Base-by-base conservation (phyloP, 2,113 vertebrate species). In the Vireo altiloquus region DNA sequence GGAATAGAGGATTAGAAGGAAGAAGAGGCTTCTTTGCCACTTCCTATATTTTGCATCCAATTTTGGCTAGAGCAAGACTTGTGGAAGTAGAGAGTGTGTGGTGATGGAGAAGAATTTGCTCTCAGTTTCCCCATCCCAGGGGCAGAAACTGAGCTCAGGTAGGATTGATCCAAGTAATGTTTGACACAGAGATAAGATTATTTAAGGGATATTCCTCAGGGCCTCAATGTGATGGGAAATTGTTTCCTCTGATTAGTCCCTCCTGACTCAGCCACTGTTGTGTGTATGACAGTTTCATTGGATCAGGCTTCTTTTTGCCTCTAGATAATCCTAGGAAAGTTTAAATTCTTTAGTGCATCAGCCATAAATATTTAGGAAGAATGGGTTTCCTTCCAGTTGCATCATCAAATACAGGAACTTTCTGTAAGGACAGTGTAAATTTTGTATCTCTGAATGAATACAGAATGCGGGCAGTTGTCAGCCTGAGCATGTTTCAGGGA, bases 231-330 rank as follows among this genome's bases (percentile, higher is more conserved):
- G n/a, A 65, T 49, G 7, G 40, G 37, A 65, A 65, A 33, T 25
- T 24, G 20, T 64, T 60, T 80, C 7, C 5, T 65, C 30, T 64
- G 12, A 31, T 71, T 60, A 17, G 25, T 50, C 24, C 49, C 49
- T 27, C 24, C 49, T 50, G 9, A 33, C 49, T 69, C 40, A 2
- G n/a, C 25, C 12, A 25, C 13, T 52, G 60, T 30, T 7, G 6
- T 60, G 28, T 52, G 49, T 10, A 3, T 27, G 37, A 33, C 5
- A 21, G 15, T 47, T 14, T 8, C 0, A 0, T 79, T 49, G 63
- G 16, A 11, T 14, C 39, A 42, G 14, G 11, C 16, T 81, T 22
- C 3, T 65, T 27, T 86, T 54, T 60, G 13, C 77, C 23, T 57
- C 30, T 20, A 57, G 13, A 10, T 46, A 61, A 46, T 44, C 15